phyloP scores from a whole-genome alignment of 2,113 vertebrate species.

The Syngnathus typhle region DNA sequence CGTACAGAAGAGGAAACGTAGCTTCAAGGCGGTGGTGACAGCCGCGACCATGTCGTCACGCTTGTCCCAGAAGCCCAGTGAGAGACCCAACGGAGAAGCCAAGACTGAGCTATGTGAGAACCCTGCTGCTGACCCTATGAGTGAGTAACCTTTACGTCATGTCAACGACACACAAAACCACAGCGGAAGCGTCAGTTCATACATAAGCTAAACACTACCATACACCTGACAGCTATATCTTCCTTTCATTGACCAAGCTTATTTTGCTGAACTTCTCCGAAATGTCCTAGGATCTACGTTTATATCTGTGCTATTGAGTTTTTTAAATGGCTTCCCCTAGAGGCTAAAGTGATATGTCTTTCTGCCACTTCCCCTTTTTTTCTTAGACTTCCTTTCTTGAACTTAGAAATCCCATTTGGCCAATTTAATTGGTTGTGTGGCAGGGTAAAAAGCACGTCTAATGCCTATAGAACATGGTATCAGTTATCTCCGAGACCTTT shows the following conservation, averaged over 20 bases:
- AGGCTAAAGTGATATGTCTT: slow-evolving; percentile 10
- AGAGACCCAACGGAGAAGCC: slow-evolving; percentile 91
- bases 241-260: slow-evolving; percentile 2
- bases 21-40: slow-evolving; percentile 95
- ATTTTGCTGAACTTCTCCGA: background rate
- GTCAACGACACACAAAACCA: background rate
- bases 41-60: slow-evolving; percentile 92
- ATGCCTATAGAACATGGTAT: slow-evolving; percentile 15
- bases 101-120: slow-evolving; percentile 94
- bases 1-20: slow-evolving; percentile 92
- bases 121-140: slow-evolving; percentile 69
- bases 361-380: slow-evolving; percentile 6
- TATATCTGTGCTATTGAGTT: slow-evolving; percentile 1
- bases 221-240: slow-evolving; percentile 4
- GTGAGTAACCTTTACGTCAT: slow-evolving; percentile 44
- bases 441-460: slow-evolving; percentile 18
- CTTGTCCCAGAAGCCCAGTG: slow-evolving; percentile 86
- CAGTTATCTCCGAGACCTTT: slow-evolving; percentile 50
- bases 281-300: slow-evolving; percentile 4
- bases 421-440: slow-evolving; percentile 30
- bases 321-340: slow-evolving; percentile 6
- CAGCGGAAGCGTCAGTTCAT: background rate
- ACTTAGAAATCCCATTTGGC: slow-evolving; percentile 16
- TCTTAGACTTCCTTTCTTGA: slow-evolving; percentile 20
- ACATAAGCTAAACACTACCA: background rate